A percentile compares a stretch with the other conserved stretches of the same genome.
phyloP scores from a whole-genome alignment of 2,113 vertebrate species.

The Alligator sinensis region DNA sequence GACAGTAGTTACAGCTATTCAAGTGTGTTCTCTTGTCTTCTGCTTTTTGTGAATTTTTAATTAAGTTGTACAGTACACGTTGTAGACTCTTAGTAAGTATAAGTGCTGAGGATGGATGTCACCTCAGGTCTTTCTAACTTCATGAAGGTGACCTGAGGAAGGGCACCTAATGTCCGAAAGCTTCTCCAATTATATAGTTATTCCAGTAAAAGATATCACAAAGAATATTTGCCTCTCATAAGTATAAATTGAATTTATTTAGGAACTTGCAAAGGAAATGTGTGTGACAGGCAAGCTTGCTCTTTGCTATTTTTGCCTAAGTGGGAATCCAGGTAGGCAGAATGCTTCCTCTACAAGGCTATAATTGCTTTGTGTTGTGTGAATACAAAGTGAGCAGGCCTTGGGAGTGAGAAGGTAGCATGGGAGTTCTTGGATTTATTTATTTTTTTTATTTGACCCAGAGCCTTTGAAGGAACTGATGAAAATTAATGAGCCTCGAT shows the following conservation, averaged over 20 bases:
- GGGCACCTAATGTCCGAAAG: too few species aligned
- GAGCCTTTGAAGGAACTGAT: not conserved
- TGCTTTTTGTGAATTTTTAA: conserved; percentile 23
- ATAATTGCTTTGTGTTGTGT: not conserved
- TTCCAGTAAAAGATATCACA: too few species aligned
- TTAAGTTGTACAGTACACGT: conserved; percentile 35
- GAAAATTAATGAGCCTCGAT: not conserved
- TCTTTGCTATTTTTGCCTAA: not conserved
- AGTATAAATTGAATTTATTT: conserved; percentile 1
- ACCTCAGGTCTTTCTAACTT: not conserved
- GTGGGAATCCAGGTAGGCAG: not conserved
- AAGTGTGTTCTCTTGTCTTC: not conserved
- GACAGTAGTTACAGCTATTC: conserved; percentile 58
- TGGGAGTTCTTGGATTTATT: not conserved
- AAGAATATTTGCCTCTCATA: too few species aligned
- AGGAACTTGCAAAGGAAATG: not conserved
- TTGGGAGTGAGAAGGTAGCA: not conserved
- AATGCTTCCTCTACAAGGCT: not conserved
- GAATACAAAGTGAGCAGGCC: not conserved
- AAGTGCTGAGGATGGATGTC: too few species aligned
- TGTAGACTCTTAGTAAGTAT: not conserved
- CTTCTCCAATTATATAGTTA: too few species aligned
- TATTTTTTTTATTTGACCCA: not conserved
- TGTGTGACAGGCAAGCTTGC: not conserved
- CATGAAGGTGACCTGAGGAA: not conserved